A percentile compares a stretch with the other conserved stretches of the same genome.
phyloP scores from a whole-genome alignment of 2,113 vertebrate species.

The Prionailurus bengalensis region DNA sequence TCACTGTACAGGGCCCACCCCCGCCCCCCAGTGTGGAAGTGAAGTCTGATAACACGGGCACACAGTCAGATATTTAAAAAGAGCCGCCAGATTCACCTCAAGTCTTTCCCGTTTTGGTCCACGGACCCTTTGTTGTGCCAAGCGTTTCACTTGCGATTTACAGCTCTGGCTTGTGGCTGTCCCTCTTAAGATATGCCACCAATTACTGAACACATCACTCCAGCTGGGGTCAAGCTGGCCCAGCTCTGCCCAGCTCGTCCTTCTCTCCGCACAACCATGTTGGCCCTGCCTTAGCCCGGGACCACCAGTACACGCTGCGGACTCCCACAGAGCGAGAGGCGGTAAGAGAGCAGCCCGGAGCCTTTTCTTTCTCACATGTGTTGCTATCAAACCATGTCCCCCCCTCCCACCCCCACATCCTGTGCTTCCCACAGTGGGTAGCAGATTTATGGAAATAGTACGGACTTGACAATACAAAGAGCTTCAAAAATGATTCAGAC shows the following conservation, averaged over 20 bases:
- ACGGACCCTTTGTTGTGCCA: neutral
- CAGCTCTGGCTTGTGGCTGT: accelerated
- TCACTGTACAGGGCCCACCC: accelerated
- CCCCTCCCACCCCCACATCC: neutral
- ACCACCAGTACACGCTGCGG: accelerated
- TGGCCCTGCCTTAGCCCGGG: neutral
- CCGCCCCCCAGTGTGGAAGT: neutral
- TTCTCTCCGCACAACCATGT: accelerated
- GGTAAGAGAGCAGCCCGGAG: neutral
- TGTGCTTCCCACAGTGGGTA: neutral
- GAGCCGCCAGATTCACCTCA: neutral
- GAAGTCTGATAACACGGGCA: neutral
- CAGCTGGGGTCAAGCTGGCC: neutral
- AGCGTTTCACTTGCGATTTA: neutral
- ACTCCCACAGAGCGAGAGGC: neutral
- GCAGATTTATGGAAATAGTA: slow-evolving; percentile 70
- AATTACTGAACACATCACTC: neutral
- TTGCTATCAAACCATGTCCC: neutral
- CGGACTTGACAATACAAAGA: slow-evolving; percentile 63
- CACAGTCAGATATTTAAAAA: neutral
- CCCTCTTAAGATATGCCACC: neutral
- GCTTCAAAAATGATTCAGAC: slow-evolving; percentile 62
- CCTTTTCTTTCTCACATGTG: neutral
- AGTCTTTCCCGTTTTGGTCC: neutral
- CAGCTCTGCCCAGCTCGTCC: neutral